phyloP scores from a whole-genome alignment of 2,113 vertebrate species.

The Sapayoa aenigma region DNA sequence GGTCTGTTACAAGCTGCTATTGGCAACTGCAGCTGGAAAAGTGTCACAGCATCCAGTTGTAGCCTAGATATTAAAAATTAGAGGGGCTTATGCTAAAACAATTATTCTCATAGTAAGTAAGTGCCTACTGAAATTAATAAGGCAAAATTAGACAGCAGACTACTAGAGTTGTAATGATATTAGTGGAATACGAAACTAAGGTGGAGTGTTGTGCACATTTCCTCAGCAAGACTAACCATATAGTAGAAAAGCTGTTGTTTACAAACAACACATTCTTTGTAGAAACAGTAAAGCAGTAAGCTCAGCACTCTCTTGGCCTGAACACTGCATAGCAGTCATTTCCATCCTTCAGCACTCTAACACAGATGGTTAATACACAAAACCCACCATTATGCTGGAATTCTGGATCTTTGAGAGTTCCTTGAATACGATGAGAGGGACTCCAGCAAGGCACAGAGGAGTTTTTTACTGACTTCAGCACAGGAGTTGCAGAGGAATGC shows the following conservation, averaged over 20 bases:
- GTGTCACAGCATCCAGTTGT: not conserved
- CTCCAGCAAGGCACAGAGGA: constrained; percentile 21
- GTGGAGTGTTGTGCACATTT: not conserved
- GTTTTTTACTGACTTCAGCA: not conserved
- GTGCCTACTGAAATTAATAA: not conserved
- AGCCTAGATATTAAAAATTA: not conserved
- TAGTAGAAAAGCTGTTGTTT: not conserved
- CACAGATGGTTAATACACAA: not conserved
- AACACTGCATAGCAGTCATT: not conserved
- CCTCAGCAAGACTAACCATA: not conserved
- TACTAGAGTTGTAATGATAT: not conserved
- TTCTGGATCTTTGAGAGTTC: constrained; percentile 82
- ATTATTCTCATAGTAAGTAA: not conserved
- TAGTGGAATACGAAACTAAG: not conserved
- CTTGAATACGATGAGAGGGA: constrained; percentile 77
- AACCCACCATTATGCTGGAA: constrained; percentile 86
- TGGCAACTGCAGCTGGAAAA: not conserved
- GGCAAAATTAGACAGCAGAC: not conserved
- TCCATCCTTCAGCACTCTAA: not conserved
- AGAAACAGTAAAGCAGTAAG: not conserved
- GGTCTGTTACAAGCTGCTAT: not conserved
- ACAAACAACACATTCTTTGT: not conserved
- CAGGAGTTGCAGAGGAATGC: not conserved
- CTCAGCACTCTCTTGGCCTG: not conserved
- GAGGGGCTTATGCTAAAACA: not conserved